Conservation (phyloP, 1,140 invertebrate species). For the Drepana arcuata region DNA sequence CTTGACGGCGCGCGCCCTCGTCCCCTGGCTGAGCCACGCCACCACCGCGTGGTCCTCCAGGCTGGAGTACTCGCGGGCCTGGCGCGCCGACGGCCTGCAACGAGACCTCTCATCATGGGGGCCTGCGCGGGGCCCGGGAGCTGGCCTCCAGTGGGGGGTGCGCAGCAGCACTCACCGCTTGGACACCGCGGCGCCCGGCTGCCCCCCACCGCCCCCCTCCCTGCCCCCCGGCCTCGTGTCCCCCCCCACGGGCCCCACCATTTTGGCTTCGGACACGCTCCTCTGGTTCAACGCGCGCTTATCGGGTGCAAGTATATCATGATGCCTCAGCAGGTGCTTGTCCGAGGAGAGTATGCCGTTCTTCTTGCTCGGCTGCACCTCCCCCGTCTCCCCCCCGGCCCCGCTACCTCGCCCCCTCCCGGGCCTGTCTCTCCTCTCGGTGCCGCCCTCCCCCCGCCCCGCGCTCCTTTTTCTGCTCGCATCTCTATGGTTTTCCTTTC, state of each 20-base stretch:
- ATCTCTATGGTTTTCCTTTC: too few relatives aligned
- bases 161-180: neutral
- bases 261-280: neutral
- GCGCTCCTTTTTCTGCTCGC: too few relatives aligned
- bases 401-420: constrained; percentile 1
- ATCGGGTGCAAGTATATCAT: too few relatives aligned
- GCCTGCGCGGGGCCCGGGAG: too few relatives aligned
- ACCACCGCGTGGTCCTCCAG: constrained; percentile 44
- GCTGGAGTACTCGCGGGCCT: constrained; percentile 28
- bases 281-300: too few relatives aligned
- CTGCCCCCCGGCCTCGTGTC: neutral
- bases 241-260: neutral
- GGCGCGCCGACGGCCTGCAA: neutral
- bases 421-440: neutral
- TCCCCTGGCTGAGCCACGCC: constrained; percentile 18
- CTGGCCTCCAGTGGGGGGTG: too few relatives aligned
- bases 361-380: too few relatives aligned
- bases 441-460: too few relatives aligned
- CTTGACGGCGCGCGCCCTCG: constrained; percentile 29
- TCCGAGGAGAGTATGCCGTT: too few relatives aligned
- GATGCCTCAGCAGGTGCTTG: too few relatives aligned
- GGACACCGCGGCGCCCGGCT: neutral
- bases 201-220: too few relatives aligned
- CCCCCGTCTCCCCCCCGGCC: neutral
- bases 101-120: neutral